phyloP scores from a whole-genome alignment of 1,140 invertebrate genomes.

The Macrosteles quadrilineatus region DNA sequence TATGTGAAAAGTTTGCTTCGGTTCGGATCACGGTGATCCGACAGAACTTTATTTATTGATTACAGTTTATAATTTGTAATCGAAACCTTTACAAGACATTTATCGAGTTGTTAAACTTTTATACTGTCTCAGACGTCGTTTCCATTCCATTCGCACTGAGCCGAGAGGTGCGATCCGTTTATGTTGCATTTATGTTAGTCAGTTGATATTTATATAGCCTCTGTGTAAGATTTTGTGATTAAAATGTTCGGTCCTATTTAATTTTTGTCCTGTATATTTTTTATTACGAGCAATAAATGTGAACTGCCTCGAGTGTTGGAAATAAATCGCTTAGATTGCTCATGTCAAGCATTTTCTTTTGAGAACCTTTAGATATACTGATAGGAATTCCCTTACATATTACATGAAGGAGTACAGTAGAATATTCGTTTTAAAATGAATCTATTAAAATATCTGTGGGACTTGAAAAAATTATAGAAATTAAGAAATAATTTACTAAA shows the following conservation, averaged over 20 bases:
- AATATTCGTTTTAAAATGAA: too few relatives aligned
- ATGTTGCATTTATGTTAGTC: constrained; percentile 25
- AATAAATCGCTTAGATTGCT: too few relatives aligned
- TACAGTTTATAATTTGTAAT: constrained; percentile 18
- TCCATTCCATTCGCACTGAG: neutral
- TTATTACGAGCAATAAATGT: neutral
- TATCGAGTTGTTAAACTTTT: constrained; percentile 20
- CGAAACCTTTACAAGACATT: constrained; percentile 11
- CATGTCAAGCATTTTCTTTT: too few relatives aligned
- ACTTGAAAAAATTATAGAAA: too few relatives aligned
- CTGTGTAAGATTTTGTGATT: constrained; percentile 8
- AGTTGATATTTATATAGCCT: constrained; percentile 11
- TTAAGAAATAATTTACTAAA: too few relatives aligned
- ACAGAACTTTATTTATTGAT: constrained; percentile 11
- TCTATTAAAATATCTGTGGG: too few relatives aligned
- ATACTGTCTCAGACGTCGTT: neutral
- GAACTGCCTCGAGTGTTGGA: too few relatives aligned
- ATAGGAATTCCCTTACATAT: too few relatives aligned
- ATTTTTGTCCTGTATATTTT: neutral
- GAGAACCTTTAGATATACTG: too few relatives aligned
- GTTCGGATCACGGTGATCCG: neutral
- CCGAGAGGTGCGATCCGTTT: neutral
- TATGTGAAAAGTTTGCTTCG: neutral
- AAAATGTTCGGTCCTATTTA: neutral
- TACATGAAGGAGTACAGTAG: too few relatives aligned